phyloP scores from a whole-genome alignment of 1,140 invertebrate genomes.

The Theocolax elegans region DNA sequence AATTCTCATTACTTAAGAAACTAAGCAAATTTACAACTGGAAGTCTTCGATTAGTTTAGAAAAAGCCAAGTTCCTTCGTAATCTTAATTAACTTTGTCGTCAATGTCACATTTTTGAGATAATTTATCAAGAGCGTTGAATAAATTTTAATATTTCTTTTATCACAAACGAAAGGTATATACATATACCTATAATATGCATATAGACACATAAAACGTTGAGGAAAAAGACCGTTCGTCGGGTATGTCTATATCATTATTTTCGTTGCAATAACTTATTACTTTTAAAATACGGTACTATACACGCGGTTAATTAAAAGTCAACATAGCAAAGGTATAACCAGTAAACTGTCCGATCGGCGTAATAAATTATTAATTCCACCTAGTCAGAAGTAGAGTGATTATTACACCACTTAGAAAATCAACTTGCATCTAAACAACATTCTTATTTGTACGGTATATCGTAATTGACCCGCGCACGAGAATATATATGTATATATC shows the following conservation, averaged over 20 bases:
- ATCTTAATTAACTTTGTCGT: no score
- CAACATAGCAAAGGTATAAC: slow-evolving; percentile 16
- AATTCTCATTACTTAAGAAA: not conserved
- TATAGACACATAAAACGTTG: no score
- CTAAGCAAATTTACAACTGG: slow-evolving; percentile 4
- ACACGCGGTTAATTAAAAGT: slow-evolving; percentile 28
- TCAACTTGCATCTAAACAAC: no score
- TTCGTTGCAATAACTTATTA: slow-evolving; percentile 1
- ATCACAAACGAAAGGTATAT: not conserved
- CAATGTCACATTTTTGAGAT: no score
- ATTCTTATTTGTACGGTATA: no score
- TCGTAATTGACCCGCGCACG: no score
- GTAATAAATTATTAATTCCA: slow-evolving; percentile 34
- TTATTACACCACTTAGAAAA: slow-evolving; percentile 27
- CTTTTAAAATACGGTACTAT: slow-evolving; percentile 23
- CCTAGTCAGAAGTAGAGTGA: slow-evolving; percentile 1
- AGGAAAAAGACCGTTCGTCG: no score
- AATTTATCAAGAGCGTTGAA: no score
- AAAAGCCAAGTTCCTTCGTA: no score
- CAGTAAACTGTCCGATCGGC: slow-evolving; percentile 24
- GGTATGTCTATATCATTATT: no score
- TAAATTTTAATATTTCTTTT: no score
- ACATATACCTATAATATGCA: not conserved
- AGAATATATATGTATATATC: no score
- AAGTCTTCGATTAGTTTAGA: slow-evolving; percentile 22